Percentiles rank a stretch among this genome's conserved stretches.
phyloP scores from a whole-genome alignment of 2,113 vertebrate genomes.

The Prunella fulvescens region DNA sequence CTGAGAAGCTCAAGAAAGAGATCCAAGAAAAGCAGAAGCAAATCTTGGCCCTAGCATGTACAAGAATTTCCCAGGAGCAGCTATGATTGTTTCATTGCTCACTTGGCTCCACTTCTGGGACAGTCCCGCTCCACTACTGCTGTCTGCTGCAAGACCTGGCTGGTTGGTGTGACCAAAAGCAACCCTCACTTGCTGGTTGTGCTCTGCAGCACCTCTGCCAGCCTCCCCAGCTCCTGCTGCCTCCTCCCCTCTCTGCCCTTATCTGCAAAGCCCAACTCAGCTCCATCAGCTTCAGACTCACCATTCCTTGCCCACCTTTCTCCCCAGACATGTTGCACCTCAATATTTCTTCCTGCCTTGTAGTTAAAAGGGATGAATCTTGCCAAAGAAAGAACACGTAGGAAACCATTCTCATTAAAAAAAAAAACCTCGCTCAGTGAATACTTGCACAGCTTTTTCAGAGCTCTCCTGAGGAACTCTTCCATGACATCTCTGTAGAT shows the following conservation, averaged over 20 bases:
- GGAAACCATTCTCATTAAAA: background rate
- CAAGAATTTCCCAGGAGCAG: background rate
- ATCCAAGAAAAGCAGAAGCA: constrained; percentile 17
- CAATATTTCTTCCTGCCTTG: background rate
- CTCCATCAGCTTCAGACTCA: background rate
- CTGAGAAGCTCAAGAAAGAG: background rate
- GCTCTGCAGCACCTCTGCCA: background rate
- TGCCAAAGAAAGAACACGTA: background rate
- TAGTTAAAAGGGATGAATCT: background rate
- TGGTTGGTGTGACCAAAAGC: fast-evolving
- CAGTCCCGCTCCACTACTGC: background rate
- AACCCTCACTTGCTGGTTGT: background rate
- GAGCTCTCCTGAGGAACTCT: background rate
- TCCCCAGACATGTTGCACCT: fast-evolving
- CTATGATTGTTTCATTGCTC: background rate
- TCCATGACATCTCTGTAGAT: background rate
- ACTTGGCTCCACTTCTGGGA: background rate
- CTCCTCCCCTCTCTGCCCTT: background rate
- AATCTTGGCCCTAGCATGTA: background rate
- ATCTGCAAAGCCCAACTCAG: background rate
- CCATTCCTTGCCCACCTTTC: background rate
- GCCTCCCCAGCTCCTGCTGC: background rate
- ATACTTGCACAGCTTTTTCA: background rate
- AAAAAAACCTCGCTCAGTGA: background rate
- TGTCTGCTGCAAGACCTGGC: background rate